These are phyloP conservation scores for Ptilorrhoa leucosticta DNA, from an alignment of 2,113 vertebrate species.

Conservation along the genomic window DNA sequence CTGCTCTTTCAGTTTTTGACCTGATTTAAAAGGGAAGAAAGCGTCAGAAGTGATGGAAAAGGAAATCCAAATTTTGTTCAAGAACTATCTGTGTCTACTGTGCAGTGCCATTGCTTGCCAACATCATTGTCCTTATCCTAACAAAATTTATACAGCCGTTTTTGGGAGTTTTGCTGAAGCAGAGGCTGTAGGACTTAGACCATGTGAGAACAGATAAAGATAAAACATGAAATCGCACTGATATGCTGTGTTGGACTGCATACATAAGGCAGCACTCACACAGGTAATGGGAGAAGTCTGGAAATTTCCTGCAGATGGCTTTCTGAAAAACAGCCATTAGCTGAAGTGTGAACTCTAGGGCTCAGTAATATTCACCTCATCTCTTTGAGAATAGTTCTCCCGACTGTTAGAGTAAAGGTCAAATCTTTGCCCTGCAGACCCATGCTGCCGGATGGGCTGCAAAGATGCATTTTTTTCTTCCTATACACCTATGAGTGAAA, in stretches of 20 bases:
- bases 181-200: background rate
- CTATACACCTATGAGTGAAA: background rate
- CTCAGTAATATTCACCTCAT: background rate
- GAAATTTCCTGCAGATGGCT: background rate
- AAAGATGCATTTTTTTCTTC: background rate
- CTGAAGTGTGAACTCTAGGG: background rate
- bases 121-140: background rate
- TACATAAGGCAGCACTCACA: background rate
- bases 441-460: background rate
- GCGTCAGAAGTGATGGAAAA: background rate
- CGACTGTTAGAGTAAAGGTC: background rate
- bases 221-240: background rate
- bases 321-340: background rate
- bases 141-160: background rate
- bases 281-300: background rate
- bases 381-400: background rate
- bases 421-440: background rate
- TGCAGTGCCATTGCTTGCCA: background rate
- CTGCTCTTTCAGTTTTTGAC: background rate
- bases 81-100: background rate
- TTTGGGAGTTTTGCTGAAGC: background rate
- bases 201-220: background rate
- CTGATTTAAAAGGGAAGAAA: background rate
- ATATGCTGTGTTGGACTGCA: background rate
- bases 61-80: background rate